Conservation (phyloP, 2,113 vertebrate genomes). For the Oncorhynchus keta region DNA sequence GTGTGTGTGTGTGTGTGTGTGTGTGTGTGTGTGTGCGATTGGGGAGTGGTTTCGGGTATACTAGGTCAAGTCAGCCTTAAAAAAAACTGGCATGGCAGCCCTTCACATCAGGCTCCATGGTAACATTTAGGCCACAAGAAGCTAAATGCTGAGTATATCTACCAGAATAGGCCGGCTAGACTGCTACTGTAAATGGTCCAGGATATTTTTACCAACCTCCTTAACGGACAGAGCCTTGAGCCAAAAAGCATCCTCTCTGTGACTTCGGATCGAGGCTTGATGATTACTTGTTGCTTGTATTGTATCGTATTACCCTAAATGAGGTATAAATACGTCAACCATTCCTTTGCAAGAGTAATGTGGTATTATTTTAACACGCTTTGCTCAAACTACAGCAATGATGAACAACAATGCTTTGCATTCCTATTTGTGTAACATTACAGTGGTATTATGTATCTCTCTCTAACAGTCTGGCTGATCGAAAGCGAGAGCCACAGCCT, state of each 20-base stretch:
- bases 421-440: neutral
- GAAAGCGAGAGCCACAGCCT: conserved; percentile 42
- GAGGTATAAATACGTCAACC: too few species aligned
- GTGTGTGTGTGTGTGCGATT: neutral
- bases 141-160: neutral
- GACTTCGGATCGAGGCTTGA: neutral
- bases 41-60: neutral
- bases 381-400: neutral
- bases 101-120: neutral
- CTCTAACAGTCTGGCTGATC: conserved; percentile 33
- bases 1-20: neutral
- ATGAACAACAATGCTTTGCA: neutral
- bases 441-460: too few species aligned
- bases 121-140: neutral
- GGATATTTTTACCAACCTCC: neutral
- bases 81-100: neutral
- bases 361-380: neutral
- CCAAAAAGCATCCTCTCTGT: neutral
- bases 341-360: neutral
- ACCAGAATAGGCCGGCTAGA: neutral
- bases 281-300: neutral
- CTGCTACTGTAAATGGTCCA: neutral
- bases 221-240: neutral
- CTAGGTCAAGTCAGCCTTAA: neutral
- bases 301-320: neutral